Evolutionary conservation across 2,888 invertebrate species (phyloP).

Genomic region (Chalcosyrphus nemorum): DNA sequence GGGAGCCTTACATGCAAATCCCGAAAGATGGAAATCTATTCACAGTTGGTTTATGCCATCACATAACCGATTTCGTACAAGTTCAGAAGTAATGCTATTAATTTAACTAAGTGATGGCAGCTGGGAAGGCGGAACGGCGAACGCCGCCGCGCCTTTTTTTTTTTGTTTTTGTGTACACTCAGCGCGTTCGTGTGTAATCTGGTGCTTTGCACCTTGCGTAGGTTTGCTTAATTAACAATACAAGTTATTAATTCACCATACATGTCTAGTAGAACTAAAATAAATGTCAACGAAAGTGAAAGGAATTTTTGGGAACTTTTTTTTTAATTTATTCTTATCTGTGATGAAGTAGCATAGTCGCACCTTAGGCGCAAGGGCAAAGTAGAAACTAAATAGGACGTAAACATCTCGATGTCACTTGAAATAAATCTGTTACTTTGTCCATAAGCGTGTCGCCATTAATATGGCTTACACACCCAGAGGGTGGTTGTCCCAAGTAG

Average conservation of each 20-base stretch:
- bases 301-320: no score
- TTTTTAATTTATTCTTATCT: no score
- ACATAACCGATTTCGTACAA: conserved; percentile 48
- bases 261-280: not conserved
- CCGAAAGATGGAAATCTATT: conserved; percentile 49
- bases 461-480: no score
- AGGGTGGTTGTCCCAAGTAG: no score
- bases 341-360: no score
- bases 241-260: not conserved
- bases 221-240: conserved; percentile 24
- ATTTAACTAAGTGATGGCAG: conserved; percentile 54
- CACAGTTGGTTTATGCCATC: conserved; percentile 33
- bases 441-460: no score
- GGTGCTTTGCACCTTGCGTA: not conserved
- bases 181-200: conserved; percentile 17
- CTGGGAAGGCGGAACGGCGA: conserved; percentile 28
- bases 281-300: not conserved
- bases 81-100: conserved; percentile 51
- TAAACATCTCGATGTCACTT: no score
- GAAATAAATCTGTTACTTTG: no score
- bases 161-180: no score
- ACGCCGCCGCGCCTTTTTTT: conserved; percentile 36
- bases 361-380: no score
- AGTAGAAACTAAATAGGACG: no score
- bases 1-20: conserved; percentile 49